Evolutionary conservation across 2,113 vertebrate genomes (phyloP), one percentile per base, ranked within the genome.

Genomic region (Triplophysa dalaica): DNA sequence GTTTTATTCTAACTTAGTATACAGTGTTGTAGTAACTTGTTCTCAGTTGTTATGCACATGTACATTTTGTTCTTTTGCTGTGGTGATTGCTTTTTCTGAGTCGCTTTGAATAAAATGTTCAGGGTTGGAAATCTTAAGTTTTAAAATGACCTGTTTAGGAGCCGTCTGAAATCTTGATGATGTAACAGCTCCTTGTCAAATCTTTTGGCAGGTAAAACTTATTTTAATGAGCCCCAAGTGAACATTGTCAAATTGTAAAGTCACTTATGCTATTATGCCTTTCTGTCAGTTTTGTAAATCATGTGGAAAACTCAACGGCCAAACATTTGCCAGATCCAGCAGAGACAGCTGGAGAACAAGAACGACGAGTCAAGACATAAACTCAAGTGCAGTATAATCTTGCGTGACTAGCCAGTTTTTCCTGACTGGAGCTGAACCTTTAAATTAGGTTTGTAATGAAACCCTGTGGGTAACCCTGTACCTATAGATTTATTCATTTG

Each of bases 281-380:
- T 41, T 48, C 22, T 24, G 43, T 48, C 66, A 48, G 12, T 41
- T 52, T 61, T 24, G n/a, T 60, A 43, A 26, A 60, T 74, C 9
- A 24, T 74, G 58, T 11, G 12, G 13, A 61, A n/a, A 61, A 74
- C 48, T 14, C 8, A 61, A 17, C 6, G 70, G 21, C 70, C 70
- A 43, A 74, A 61, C n/a, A 61, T 75, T 45, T 75, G 58, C 16
- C 58, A 48, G 38, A 62, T 43, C 58, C 38, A 10, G 61, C 38
- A 43, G 58, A 75, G 38, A 75, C 38, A 62, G 41, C 72, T 48
- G 38, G 38, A 62, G 38, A 75, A 62, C 58, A 62, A 62, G 72
- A 61, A 3, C 1, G 45, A 45, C 56, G 43, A 60, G 70, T 17
- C 43, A 4, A 62, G 72, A 4, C 0, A 75, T 74, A 73, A 43